Evolutionary conservation across 2,113 vertebrate genomes (phyloP).

Genomic region (Fregetta grallaria): DNA sequence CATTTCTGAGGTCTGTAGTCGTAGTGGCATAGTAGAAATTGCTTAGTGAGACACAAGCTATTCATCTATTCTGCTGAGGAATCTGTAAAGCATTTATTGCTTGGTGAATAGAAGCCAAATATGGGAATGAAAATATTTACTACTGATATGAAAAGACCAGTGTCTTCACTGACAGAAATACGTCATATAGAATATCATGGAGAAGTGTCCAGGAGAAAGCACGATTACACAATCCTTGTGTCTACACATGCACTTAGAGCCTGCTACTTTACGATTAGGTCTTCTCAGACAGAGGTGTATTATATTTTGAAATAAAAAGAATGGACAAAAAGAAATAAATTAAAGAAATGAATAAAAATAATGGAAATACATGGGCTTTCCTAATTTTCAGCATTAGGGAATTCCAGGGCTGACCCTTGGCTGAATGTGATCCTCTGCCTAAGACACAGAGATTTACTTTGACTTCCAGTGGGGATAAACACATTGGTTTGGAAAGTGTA

Average conservation of each 20-base stretch:
- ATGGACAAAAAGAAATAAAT: background rate
- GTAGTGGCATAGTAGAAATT: background rate
- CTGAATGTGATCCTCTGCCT: background rate
- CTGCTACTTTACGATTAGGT: background rate
- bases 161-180: background rate
- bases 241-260: background rate
- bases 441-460: background rate
- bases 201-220: background rate
- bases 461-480: background rate
- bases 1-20: background rate
- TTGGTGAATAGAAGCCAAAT: background rate
- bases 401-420: background rate
- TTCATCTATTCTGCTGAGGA: background rate
- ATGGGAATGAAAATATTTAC: background rate
- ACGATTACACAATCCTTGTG: accelerated
- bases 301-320: background rate
- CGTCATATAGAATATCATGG: accelerated
- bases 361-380: background rate
- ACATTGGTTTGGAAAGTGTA: background rate
- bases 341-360: background rate
- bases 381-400: background rate
- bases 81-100: background rate
- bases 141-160: background rate
- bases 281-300: background rate
- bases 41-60: background rate